Evolutionary conservation across 2,888 invertebrate species (phyloP).

Genomic region (Muschampia plurimacula): DNA sequence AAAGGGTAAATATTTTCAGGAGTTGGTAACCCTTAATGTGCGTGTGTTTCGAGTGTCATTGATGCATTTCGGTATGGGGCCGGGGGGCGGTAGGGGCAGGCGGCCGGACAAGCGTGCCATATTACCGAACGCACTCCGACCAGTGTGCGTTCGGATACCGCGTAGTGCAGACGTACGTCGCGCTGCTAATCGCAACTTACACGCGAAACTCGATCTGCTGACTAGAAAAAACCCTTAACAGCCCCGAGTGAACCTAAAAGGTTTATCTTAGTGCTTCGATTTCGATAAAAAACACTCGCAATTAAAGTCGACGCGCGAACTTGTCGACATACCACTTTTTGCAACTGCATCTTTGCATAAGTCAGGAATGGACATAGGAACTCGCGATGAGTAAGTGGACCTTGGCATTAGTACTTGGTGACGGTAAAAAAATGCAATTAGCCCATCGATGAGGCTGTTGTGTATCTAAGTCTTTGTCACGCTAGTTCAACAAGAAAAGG

Average conservation of each 20-base stretch:
- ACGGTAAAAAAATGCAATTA: slow-evolving; percentile 83
- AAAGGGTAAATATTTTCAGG: not conserved
- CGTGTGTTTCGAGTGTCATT: slow-evolving; percentile 82
- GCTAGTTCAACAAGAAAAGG: slow-evolving; percentile 66
- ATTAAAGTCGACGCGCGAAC: slow-evolving; percentile 58
- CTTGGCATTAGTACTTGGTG: slow-evolving; percentile 78
- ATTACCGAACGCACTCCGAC: slow-evolving; percentile 52
- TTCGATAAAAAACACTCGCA: slow-evolving; percentile 57
- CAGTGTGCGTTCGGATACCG: slow-evolving; percentile 81
- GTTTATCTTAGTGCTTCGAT: slow-evolving; percentile 71
- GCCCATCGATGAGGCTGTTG: slow-evolving; percentile 69
- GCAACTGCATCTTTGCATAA: slow-evolving; percentile 73
- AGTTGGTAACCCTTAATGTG: slow-evolving; percentile 54
- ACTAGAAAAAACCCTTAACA: slow-evolving; percentile 55
- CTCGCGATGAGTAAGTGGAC: slow-evolving; percentile 80
- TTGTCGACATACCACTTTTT: slow-evolving; percentile 72
- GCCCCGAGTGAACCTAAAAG: slow-evolving; percentile 59
- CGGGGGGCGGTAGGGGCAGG: slow-evolving; percentile 61
- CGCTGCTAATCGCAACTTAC: slow-evolving; percentile 73
- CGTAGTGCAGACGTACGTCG: slow-evolving; percentile 71
- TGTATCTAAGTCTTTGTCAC: slow-evolving; percentile 78
- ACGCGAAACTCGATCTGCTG: slow-evolving; percentile 75
- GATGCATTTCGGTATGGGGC: slow-evolving; percentile 84
- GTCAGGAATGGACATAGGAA: slow-evolving; percentile 78
- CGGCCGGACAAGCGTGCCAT: slow-evolving; percentile 59